Evolutionary conservation across 2,888 invertebrate species (phyloP).

Genomic region (Dione juno): DNA sequence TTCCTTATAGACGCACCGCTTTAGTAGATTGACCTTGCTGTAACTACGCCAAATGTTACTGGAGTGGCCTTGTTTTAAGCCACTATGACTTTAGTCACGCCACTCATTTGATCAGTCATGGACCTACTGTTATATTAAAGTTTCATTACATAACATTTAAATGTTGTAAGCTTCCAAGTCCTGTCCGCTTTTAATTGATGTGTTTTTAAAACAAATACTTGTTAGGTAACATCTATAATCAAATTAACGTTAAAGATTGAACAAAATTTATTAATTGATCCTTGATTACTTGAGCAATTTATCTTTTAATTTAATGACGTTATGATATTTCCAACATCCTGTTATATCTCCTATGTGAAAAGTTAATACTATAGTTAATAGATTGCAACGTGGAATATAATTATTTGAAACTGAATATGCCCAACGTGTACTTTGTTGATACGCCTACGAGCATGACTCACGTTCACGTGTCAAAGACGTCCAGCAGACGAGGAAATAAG

Average conservation of each 20-base stretch:
- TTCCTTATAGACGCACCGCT: slow-evolving; percentile 38
- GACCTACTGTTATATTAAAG: slow-evolving; percentile 21
- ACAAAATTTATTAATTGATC: neutral
- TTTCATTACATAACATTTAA: slow-evolving; percentile 17
- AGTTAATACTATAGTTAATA: slow-evolving; percentile 28
- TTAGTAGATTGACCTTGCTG: slow-evolving; percentile 63
- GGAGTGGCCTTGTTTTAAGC: slow-evolving; percentile 68
- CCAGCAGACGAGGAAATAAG: slow-evolving; percentile 67
- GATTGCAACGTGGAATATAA: slow-evolving; percentile 31
- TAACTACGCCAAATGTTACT: slow-evolving; percentile 66
- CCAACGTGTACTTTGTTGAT: slow-evolving; percentile 34
- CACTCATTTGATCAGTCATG: slow-evolving; percentile 34
- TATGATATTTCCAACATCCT: neutral
- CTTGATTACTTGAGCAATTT: neutral
- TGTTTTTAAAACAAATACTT: neutral
- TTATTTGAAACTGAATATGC: slow-evolving; percentile 39
- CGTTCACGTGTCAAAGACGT: slow-evolving; percentile 60
- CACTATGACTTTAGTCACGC: slow-evolving; percentile 74
- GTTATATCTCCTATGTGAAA: neutral
- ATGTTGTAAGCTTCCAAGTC: slow-evolving; percentile 22
- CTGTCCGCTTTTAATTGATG: neutral
- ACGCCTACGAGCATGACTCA: slow-evolving; percentile 69
- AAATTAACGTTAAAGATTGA: neutral
- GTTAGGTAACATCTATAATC: neutral
- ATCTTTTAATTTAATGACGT: neutral